Conservation (phyloP, 2,797 vertebrate species). For the Malurus leucopterus region DNA sequence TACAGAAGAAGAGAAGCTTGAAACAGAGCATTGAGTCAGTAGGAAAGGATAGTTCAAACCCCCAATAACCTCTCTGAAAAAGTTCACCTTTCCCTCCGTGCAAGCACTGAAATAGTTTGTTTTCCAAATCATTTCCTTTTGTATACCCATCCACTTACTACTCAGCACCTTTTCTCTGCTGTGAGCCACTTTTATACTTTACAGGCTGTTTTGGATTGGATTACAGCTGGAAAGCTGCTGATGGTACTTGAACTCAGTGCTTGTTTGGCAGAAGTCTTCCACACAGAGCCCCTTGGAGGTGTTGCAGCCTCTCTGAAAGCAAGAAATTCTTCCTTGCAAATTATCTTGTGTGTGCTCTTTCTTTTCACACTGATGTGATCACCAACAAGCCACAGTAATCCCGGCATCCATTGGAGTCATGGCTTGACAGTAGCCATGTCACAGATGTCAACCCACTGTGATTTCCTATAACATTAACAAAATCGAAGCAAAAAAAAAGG, state of each 20-base stretch:
- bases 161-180: background rate
- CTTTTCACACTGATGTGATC: background rate
- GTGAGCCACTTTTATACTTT: background rate
- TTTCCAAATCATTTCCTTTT: background rate
- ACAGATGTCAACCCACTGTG: background rate
- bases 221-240: background rate
- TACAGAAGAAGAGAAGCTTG: constrained; percentile 25
- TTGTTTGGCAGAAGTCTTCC: background rate
- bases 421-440: background rate
- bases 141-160: background rate
- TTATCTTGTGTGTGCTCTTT: background rate
- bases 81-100: background rate
- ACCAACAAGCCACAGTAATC: background rate
- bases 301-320: background rate
- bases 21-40: constrained; percentile 19
- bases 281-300: background rate
- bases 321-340: background rate
- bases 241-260: background rate
- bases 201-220: background rate
- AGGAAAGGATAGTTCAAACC: background rate
- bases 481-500: background rate
- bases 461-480: background rate
- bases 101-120: background rate
- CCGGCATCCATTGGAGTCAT: background rate
- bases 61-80: constrained; percentile 13